Conservation (phyloP, 2,113 vertebrate species). For the Ginglymostoma cirratum region DNA sequence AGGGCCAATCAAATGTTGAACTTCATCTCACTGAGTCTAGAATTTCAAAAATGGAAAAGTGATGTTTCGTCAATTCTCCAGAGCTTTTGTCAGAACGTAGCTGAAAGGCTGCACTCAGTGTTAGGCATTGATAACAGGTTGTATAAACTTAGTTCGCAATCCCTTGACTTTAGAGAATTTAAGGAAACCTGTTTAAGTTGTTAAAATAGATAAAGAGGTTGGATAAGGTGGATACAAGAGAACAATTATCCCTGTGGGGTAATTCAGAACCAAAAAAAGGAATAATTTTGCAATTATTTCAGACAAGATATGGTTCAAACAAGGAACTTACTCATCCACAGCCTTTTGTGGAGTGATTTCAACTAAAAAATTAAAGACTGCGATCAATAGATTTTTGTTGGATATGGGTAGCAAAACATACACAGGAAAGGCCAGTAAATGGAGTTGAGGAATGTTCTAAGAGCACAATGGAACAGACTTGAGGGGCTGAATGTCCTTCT, state of each 20-base stretch:
- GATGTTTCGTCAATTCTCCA: background rate
- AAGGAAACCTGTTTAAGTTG: background rate
- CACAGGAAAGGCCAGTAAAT: too few species aligned
- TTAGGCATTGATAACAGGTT: background rate
- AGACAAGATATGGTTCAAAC: background rate
- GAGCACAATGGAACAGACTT: background rate
- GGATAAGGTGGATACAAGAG: background rate
- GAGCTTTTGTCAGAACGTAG: background rate
- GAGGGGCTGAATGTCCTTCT: background rate
- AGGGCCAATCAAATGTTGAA: too few species aligned
- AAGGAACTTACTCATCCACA: background rate
- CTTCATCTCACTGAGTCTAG: background rate
- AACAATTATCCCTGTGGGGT: background rate
- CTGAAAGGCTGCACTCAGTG: background rate
- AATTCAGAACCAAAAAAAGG: background rate
- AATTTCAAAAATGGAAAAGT: background rate
- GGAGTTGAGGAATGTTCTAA: background rate
- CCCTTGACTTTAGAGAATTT: background rate
- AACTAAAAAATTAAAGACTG: background rate
- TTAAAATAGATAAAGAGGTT: background rate
- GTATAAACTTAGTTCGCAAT: background rate
- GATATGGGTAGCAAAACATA: background rate
- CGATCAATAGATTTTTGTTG: background rate
- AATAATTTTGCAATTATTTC: background rate
- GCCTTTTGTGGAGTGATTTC: background rate